Base-by-base conservation (phyloP, 2,888 invertebrate species). In the Arctia plantaginis region DNA sequence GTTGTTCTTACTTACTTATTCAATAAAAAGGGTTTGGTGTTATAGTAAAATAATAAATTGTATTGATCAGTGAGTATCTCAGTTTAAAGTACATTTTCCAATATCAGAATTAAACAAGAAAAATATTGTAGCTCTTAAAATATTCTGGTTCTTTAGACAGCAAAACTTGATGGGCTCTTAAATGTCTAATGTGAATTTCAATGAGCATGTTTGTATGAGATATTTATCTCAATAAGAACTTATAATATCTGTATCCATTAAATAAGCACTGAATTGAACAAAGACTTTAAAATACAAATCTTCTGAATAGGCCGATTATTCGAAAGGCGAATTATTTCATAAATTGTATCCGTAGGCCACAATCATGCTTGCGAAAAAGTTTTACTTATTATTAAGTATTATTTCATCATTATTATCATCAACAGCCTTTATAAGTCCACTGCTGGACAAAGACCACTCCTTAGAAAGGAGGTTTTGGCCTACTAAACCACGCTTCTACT, bases 251-350 rank as follows among this genome's bases (percentile, higher is more conserved):
- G 69, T 62, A 65, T n/a, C 55, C 66, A 73, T 39, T 70, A 51
- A 80, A 66, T 77, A 84, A 66, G 69, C 64, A 65, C 66, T 64
- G 71, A 80, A 77, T 75, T 78, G 72, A 78, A 84, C 80, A 73
- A 76, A 82, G 71, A 68, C 33, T 69, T 75, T 71, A 69, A 59
- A 75, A 76, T 71, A 84, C 72, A 73, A 82, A 77, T 71, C 55
- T 66, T 64, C 20, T 62, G 73, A 81, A 81, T 76, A 81, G 69
- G 71, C 69, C 71, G 68, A n/a, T n/a, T n/a, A n/a, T n/a, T n/a
- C n/a, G n/a, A n/a, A 66, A 74, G 71, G 83, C 77, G n/a, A 72
- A 76, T 82, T 72, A 74, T 76, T 68, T 70, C 76, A 79, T 79
- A 79, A n/a, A 77, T 74, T 74, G 67, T 65, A 15, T 64, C 41